Evolutionary conservation across 2,113 vertebrate genomes (phyloP).

Genomic region (Poeciliopsis occidentalis): DNA sequence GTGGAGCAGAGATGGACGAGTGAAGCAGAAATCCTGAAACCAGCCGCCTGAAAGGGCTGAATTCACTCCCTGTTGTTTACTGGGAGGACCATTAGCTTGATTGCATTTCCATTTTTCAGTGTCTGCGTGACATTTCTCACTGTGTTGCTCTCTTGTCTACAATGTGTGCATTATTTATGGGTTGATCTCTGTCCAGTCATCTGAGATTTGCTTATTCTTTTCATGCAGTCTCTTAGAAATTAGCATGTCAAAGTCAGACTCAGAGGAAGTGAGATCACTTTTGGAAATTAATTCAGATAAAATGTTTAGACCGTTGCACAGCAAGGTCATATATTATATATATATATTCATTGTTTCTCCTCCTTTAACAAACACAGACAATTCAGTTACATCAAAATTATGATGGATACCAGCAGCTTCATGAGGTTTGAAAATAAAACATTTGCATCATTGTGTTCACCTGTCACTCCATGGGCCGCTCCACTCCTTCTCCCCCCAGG

Average conservation of each 20-base stretch:
- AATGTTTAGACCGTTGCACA: constrained; percentile 12
- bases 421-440: background rate
- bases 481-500: constrained; percentile 97
- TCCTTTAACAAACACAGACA: background rate
- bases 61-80: constrained; percentile 8
- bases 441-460: constrained; percentile 69
- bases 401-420: background rate
- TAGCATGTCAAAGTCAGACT: background rate
- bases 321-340: constrained; percentile 11
- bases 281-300: constrained; percentile 34
- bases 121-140: constrained; percentile 37
- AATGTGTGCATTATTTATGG: background rate
- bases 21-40: constrained; percentile 8
- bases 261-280: background rate
- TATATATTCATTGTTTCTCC: constrained; percentile 5
- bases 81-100: constrained; percentile 48
- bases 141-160: constrained; percentile 9
- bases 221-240: constrained; percentile 1
- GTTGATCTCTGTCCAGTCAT: background rate
- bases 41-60: constrained; percentile 1
- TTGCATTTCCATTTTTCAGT: constrained; percentile 54
- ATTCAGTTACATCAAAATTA: background rate
- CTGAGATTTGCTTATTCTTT: constrained; percentile 33
- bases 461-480: constrained; percentile 97
- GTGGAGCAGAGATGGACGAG: background rate